Evolutionary conservation across 2,888 invertebrate species (phyloP).

Genomic region (Chalcis sispes): DNA sequence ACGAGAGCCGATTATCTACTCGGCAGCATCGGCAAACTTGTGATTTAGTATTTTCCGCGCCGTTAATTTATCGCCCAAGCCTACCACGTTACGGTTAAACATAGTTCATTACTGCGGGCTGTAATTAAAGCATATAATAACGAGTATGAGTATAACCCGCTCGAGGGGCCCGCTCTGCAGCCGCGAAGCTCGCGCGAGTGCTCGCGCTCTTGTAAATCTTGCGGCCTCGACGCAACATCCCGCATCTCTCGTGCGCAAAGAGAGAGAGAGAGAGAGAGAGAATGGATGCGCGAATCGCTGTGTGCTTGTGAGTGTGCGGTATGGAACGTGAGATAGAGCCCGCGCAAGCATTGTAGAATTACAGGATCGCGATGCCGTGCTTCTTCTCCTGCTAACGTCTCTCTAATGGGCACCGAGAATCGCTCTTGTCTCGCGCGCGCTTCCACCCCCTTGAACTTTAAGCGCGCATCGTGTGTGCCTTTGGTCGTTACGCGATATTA

Average conservation of each 20-base stretch:
- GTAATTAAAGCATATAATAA: slow-evolving; percentile 75
- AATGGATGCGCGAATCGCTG: too few species aligned
- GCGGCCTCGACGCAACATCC: slow-evolving; percentile 52
- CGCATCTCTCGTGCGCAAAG: neutral
- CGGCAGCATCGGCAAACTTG: slow-evolving; percentile 74
- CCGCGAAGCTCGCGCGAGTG: neutral
- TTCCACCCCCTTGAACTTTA: too few species aligned
- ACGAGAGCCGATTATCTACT: slow-evolving; percentile 73
- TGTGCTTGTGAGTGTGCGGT: too few species aligned
- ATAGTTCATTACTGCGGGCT: slow-evolving; percentile 74
- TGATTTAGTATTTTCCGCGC: slow-evolving; percentile 75
- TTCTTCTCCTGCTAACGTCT: too few species aligned
- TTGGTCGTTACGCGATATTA: too few species aligned
- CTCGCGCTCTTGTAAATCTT: slow-evolving; percentile 72
- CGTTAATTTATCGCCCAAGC: slow-evolving; percentile 74
- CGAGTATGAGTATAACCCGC: slow-evolving; percentile 70
- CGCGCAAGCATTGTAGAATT: too few species aligned
- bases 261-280: slow-evolving; percentile 38
- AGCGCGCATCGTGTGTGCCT: too few species aligned
- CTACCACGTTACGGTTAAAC: slow-evolving; percentile 74
- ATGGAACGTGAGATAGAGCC: too few species aligned
- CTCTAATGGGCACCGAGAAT: too few species aligned
- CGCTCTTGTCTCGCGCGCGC: too few species aligned
- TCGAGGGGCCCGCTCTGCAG: too few species aligned
- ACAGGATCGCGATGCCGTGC: too few species aligned